phyloP scores from a whole-genome alignment of 1,140 invertebrate species.

The Caenorhabditis remanei region DNA sequence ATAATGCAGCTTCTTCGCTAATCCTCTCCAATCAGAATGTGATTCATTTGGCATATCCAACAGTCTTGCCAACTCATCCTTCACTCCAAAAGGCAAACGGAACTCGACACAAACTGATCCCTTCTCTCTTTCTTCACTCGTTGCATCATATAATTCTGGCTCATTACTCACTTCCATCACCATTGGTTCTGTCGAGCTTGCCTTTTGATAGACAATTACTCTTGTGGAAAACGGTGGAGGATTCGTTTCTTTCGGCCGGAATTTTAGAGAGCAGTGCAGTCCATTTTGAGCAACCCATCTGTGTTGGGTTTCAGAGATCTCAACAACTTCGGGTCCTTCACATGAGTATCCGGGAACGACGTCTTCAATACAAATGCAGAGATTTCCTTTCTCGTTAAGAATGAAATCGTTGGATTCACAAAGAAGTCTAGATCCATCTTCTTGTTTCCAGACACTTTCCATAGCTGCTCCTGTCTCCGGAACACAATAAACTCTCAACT shows the following conservation, averaged over 20 bases:
- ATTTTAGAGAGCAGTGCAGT: slow-evolving; percentile 69
- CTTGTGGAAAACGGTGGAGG: slow-evolving; percentile 51
- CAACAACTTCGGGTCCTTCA: slow-evolving; percentile 61
- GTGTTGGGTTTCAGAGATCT: slow-evolving; percentile 73
- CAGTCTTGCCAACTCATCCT: slow-evolving; percentile 64
- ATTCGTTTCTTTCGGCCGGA: slow-evolving; percentile 60
- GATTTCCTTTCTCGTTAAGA: slow-evolving; percentile 68
- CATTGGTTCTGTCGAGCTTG: slow-evolving; percentile 68
- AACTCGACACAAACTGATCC: slow-evolving; percentile 68
- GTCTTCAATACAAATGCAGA: slow-evolving; percentile 75
- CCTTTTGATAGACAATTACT: slow-evolving; percentile 73
- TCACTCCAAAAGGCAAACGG: slow-evolving; percentile 68
- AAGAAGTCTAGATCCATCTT: slow-evolving; percentile 70
- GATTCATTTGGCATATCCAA: slow-evolving; percentile 68
- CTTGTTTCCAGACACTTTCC: slow-evolving; percentile 74
- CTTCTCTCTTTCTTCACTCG: slow-evolving; percentile 65
- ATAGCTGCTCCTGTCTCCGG: slow-evolving; percentile 73
- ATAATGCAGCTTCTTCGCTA: slow-evolving; percentile 73
- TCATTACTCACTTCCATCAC: slow-evolving; percentile 50
- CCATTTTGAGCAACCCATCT: slow-evolving; percentile 76
- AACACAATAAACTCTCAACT: slow-evolving; percentile 73
- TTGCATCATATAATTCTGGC: slow-evolving; percentile 31
- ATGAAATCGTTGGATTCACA: slow-evolving; percentile 72
- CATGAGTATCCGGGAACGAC: slow-evolving; percentile 63
- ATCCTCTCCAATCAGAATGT: slow-evolving; percentile 69